A percentile compares a stretch with the other conserved stretches of the same genome.
Conservation (phyloP, 2,113 vertebrate species). For the Amphilophus citrinellus region DNA sequence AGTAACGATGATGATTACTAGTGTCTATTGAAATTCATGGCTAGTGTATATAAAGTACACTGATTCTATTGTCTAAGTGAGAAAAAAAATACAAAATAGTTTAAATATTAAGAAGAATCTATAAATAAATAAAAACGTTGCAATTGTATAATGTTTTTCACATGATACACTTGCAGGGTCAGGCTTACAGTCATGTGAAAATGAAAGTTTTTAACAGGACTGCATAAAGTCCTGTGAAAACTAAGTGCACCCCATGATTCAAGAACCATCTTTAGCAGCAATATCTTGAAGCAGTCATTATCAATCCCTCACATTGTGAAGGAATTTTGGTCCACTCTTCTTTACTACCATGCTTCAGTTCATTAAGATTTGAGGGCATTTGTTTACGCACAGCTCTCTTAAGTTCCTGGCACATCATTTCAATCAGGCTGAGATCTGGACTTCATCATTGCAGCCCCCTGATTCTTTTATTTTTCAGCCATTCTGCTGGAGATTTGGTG, state of each 20-base stretch:
- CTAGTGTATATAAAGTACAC: not conserved
- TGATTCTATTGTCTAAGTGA: not conserved
- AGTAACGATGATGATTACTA: not conserved
- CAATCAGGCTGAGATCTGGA: not conserved
- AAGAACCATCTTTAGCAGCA: not conserved
- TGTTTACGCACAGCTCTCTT: not conserved
- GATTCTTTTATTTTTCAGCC: not conserved
- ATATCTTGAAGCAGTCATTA: not conserved
- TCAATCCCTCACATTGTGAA: not conserved
- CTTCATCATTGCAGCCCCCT: not conserved
- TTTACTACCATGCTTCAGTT: not conserved
- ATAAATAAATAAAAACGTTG: not conserved
- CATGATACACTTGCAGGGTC: not conserved
- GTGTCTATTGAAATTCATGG: not conserved
- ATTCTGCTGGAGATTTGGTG: not conserved
- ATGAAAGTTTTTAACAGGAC: not conserved
- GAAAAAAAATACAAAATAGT: not conserved
- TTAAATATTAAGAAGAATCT: not conserved
- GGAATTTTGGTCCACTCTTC: not conserved
- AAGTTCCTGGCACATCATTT: not conserved
- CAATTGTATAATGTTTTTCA: not conserved
- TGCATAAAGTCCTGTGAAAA: not conserved
- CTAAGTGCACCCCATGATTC: constrained; percentile 11
- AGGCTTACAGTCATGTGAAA: not conserved
- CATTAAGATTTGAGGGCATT: not conserved